Evolutionary conservation across 2,113 vertebrate species (phyloP).

Genomic region (Heteronetta atricapilla): DNA sequence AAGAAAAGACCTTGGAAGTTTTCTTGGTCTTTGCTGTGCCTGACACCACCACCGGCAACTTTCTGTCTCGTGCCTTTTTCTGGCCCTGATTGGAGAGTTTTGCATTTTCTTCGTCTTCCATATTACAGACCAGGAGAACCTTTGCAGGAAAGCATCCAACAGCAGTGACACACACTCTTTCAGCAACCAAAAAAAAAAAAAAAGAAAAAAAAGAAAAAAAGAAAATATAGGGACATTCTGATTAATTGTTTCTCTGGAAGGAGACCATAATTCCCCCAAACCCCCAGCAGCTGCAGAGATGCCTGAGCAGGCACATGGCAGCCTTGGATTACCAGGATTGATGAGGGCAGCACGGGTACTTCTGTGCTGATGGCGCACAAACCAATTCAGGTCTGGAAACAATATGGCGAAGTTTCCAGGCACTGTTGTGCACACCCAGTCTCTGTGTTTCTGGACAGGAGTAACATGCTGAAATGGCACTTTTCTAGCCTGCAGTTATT

Average conservation of each 20-base stretch:
- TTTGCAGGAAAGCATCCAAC: not conserved
- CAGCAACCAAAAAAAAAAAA: not conserved
- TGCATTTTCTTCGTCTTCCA: not conserved
- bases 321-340: fast-evolving
- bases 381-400: not conserved
- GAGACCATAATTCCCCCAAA: not conserved
- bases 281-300: not conserved
- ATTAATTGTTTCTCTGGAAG: not conserved
- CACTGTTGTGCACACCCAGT: not conserved
- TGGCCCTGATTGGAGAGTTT: not conserved
- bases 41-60: not conserved
- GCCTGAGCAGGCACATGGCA: not conserved
- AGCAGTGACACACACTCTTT: not conserved
- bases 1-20: not conserved
- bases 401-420: not conserved
- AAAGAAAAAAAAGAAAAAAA: too few species aligned
- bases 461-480: not conserved
- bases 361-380: not conserved
- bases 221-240: too few species aligned
- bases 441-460: not conserved
- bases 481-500: not conserved
- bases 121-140: not conserved
- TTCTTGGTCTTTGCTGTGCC: not conserved
- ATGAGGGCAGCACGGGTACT: not conserved
- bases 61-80: not conserved